Evolutionary conservation across 23 tunicate species (phyloP), one percentile per base, ranked within the genome.

Genomic region (Pegea sp.): DNA sequence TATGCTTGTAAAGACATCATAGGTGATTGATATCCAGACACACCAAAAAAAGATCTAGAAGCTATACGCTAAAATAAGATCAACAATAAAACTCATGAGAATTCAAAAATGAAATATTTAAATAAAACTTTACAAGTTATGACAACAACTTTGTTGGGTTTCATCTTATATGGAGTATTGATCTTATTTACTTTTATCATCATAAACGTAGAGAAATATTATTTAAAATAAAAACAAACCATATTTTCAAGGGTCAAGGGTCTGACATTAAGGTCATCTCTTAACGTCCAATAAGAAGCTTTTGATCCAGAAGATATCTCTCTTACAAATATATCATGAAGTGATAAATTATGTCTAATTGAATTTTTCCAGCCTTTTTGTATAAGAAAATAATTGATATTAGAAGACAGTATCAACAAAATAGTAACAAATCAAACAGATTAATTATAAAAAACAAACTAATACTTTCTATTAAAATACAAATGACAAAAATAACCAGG

Each of bases 361-460:
- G 92, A 78, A 31, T 78, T 78, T 44, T 78, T 78, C 92, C 92
- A 78, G 1, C 92, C 92, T 78, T 20, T n/a, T n/a, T n/a, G n/a
- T n/a, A n/a, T n/a, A n/a, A n/a, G n/a, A n/a, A n/a, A n/a, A n/a
- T n/a, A 51, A 51, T 51, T 51, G 11, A 1, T 11, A 51, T 51
- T 0, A 0, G 0, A 42, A 0, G 48, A 42, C 48, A 42, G n/a
- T 51, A n/a, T 51, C 20, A 19, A 13, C 16, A 38, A 38, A 38
- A 38, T 16, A 38, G 46, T 16, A 8, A 38, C 46, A 38, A 8
- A 8, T 38, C 46, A 8, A 38, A 38, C 16, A n/a, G n/a, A n/a
- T 38, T 38, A 11, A 38, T 38, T 38, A 16, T 38, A 11, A 38
- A 38, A 38, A 38, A 8, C 46, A 8, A 38, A 38, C 46, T 38